Evolutionary conservation across 2,888 invertebrate genomes (phyloP), one percentile per base, ranked within the genome.

Genomic region (Monopis laevigella): DNA sequence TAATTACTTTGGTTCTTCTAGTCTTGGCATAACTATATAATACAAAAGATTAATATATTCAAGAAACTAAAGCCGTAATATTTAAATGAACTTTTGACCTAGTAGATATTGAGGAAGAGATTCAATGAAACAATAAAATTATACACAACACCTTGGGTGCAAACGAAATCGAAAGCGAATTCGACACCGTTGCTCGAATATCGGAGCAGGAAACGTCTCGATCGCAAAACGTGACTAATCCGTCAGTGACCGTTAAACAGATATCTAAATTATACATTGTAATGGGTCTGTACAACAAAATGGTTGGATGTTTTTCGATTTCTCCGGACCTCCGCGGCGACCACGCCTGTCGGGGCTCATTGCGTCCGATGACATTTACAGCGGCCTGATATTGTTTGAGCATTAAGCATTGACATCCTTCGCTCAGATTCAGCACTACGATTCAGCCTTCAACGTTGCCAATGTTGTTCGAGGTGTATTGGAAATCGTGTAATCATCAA

Each of bases 251-350:
- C 63, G 59, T 56, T 61, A 59, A 52, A 52, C 50, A 52, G 61
- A 62, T 65, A 65, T 65, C 64, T 62, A 62, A 63, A 64, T 65
- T 64, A 64, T 60, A 61, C 59, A 62, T 60, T 63, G 60, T 55
- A 48, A 48, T 47, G 41, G 43, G 35, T 45, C 29, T 42, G 50
- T 50, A 50, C 51, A 52, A 58, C 56, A 52, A 56, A 59, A 56
- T 53, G 50, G 55, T 51, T 39, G 41, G 27, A 42, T 40, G 44
- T 30, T 40, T 30, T 29, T 40, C 40, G 40, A 40, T 29, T 40
- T 40, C 48, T 53, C 55, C 52, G 46, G 39, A 41, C 41, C 43
- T 41, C 43, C 47, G 51, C 44, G 46, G 42, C 39, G 44, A 40
- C 41, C 46, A 52, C 59, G 63, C 63, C 60, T 35, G 40, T 43